Percentiles rank a stretch among this genome's conserved stretches.
Conservation (phyloP, 2,797 vertebrate genomes). For the Poeciliopsis turneri region DNA sequence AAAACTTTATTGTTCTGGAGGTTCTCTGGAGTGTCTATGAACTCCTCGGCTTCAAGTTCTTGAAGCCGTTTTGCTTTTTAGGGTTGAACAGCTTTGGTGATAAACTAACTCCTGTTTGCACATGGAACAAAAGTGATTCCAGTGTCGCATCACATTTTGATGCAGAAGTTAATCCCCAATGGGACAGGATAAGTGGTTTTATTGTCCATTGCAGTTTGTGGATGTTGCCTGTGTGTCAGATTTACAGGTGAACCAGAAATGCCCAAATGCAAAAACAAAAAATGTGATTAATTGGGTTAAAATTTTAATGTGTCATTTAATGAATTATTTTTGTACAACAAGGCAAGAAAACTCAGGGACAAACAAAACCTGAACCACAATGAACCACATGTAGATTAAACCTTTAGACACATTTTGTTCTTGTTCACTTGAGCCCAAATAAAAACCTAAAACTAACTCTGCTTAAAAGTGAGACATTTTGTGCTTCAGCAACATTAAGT, state of each 20-base stretch:
- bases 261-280: too few species aligned
- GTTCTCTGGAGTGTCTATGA: not conserved
- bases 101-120: too few species aligned
- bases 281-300: too few species aligned
- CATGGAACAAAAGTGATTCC: too few species aligned
- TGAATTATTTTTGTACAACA: not conserved
- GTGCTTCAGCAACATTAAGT: not conserved
- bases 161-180: too few species aligned
- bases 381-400: not conserved
- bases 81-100: too few species aligned
- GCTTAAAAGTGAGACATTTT: not conserved
- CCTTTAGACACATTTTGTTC: not conserved
- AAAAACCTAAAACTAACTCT: not conserved
- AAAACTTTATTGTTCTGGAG: not conserved
- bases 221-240: too few species aligned
- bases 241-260: too few species aligned
- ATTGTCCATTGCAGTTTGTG: too few species aligned
- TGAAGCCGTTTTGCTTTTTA: not conserved
- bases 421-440: not conserved
- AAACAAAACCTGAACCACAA: not conserved
- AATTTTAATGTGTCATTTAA: too few species aligned
- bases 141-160: too few species aligned
- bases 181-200: too few species aligned
- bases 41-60: not conserved
- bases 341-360: not conserved